Percentiles rank a stretch among this genome's conserved stretches.
phyloP scores from a whole-genome alignment of 2,888 invertebrate species.

The Drosophila heteroneura region DNA sequence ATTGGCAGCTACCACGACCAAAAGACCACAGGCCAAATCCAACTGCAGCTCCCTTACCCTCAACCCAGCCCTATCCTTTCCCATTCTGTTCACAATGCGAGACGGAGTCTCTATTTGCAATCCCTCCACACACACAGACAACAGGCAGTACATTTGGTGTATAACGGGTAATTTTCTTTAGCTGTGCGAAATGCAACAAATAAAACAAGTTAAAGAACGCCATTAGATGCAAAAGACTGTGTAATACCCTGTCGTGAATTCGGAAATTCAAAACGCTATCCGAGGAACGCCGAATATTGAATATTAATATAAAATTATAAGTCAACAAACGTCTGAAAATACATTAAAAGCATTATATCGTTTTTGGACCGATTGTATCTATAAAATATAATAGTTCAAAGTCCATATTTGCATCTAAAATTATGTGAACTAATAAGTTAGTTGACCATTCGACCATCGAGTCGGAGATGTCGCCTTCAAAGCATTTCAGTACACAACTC shows the following conservation, averaged over 20 bases:
- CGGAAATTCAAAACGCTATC: background rate
- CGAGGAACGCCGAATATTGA: background rate
- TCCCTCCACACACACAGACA: slow-evolving; percentile 5
- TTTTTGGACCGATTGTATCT: background rate
- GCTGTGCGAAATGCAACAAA: slow-evolving; percentile 54
- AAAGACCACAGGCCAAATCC: slow-evolving; percentile 24
- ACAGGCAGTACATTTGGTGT: slow-evolving; percentile 40
- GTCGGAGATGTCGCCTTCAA: background rate
- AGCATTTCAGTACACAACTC: background rate
- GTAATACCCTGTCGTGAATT: slow-evolving; percentile 24
- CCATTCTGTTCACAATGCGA: slow-evolving; percentile 8
- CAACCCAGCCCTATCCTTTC: background rate
- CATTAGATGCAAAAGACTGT: slow-evolving; percentile 1
- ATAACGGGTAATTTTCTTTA: slow-evolving; percentile 62
- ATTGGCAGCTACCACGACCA: slow-evolving; percentile 55
- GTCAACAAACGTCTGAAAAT: background rate
- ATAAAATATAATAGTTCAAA: background rate
- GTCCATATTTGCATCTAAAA: background rate
- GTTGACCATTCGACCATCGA: background rate
- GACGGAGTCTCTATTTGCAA: slow-evolving; percentile 18
- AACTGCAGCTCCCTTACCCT: slow-evolving; percentile 18
- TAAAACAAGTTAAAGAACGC: slow-evolving; percentile 36
- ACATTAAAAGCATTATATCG: background rate
- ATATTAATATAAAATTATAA: background rate
- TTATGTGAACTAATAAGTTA: background rate